Evolutionary conservation across 2,797 vertebrate genomes (phyloP).

Genomic region (Crossoptilon crossoptilon): DNA sequence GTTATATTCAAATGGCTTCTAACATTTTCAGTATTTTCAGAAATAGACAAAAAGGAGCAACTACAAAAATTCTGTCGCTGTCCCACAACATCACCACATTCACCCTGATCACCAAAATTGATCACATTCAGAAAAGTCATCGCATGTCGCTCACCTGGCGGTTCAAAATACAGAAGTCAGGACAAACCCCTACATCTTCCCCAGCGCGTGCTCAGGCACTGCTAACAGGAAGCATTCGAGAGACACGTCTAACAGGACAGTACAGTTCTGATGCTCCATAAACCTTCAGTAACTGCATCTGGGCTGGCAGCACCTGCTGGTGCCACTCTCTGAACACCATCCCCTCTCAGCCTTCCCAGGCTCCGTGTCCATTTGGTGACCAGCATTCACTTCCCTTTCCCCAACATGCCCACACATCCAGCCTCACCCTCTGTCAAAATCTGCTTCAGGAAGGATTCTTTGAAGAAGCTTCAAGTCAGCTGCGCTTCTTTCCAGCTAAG

Average conservation of each 20-base stretch:
- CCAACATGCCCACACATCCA: rapidly evolving
- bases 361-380: neutral
- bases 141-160: slow-evolving; percentile 92
- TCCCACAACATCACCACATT: slow-evolving; percentile 50
- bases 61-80: neutral
- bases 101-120: slow-evolving; percentile 97
- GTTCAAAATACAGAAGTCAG: slow-evolving; percentile 50
- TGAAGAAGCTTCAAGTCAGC: slow-evolving; percentile 98
- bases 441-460: slow-evolving; percentile 98
- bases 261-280: neutral
- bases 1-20: neutral
- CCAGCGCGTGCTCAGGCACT: neutral
- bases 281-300: neutral
- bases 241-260: neutral
- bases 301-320: neutral
- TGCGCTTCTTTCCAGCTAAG: slow-evolving; percentile 89
- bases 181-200: slow-evolving; percentile 22
- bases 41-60: neutral
- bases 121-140: slow-evolving; percentile 98
- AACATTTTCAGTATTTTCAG: neutral
- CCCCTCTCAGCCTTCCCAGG: neutral
- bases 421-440: slow-evolving; percentile 93
- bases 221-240: neutral
- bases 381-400: neutral
- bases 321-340: neutral